Conservation (phyloP, 2,113 vertebrate genomes). For the Naja naja region DNA sequence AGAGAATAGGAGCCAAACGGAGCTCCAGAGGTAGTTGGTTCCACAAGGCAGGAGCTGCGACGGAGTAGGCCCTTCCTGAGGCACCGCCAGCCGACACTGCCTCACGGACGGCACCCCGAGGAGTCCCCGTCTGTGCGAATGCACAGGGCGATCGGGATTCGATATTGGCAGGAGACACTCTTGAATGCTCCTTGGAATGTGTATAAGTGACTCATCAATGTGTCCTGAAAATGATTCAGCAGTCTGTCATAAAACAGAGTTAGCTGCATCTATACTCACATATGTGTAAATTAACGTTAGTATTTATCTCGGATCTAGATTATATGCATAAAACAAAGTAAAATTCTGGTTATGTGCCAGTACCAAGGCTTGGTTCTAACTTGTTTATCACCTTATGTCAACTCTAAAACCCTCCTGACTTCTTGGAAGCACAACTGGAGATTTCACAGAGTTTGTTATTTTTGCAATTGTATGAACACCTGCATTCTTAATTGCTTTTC, state of each 20-base stretch:
- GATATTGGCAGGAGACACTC: too few species aligned
- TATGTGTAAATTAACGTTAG: background rate
- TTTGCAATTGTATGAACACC: constrained; percentile 27
- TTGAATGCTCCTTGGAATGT: background rate
- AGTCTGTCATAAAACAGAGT: background rate
- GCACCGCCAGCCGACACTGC: too few species aligned
- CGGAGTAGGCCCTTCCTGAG: too few species aligned
- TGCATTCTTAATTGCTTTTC: background rate
- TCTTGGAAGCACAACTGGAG: background rate
- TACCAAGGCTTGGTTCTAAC: background rate
- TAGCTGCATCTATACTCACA: background rate
- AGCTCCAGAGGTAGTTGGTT: too few species aligned
- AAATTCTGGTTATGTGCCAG: background rate
- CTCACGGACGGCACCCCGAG: too few species aligned
- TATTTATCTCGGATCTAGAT: background rate
- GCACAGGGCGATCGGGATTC: too few species aligned
- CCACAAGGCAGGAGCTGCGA: too few species aligned
- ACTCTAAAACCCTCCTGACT: background rate
- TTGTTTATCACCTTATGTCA: background rate
- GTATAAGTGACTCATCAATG: background rate
- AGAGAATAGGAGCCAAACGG: too few species aligned
- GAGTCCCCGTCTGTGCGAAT: too few species aligned
- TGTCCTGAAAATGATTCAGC: background rate
- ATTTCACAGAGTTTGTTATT: background rate
- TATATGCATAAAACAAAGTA: background rate